Conservation (phyloP, 2,113 vertebrate species). For the Sclerurus mexicanus region DNA sequence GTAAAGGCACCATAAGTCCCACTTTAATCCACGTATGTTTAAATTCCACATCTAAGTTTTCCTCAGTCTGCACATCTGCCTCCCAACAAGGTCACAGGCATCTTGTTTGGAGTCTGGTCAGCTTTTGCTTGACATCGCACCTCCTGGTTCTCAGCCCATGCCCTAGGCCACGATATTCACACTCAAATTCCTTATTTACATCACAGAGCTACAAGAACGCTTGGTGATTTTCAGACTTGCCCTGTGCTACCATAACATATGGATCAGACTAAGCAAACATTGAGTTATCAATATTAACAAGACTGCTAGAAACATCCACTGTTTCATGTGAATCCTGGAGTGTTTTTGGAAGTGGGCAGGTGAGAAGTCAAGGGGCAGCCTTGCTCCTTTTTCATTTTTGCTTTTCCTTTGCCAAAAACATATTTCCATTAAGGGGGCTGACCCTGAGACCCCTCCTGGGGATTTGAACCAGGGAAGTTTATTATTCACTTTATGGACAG, state of each 20-base stretch:
- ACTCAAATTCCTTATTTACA: not conserved
- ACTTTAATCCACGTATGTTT: not conserved
- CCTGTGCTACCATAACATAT: accelerated
- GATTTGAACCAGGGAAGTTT: not conserved
- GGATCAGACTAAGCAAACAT: not conserved
- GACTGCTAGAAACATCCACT: not conserved
- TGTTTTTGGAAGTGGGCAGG: not conserved
- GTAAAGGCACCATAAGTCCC: not conserved
- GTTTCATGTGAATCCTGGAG: not conserved
- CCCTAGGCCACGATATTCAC: not conserved
- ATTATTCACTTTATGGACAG: not conserved
- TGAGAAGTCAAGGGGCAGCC: not conserved
- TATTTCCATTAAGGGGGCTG: not conserved
- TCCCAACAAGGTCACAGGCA: not conserved
- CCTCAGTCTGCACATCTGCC: not conserved
- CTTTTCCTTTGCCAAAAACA: not conserved
- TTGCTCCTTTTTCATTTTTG: not conserved
- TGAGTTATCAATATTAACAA: not conserved
- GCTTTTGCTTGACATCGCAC: not conserved
- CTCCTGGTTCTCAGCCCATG: not conserved
- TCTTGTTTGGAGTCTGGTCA: not conserved
- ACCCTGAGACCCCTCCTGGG: not conserved
- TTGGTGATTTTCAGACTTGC: not conserved
- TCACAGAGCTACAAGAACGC: not conserved
- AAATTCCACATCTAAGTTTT: not conserved